Percentiles rank a stretch among this genome's conserved stretches.
Conservation (phyloP, 2,113 vertebrate species). For the Acinonyx jubatus region DNA sequence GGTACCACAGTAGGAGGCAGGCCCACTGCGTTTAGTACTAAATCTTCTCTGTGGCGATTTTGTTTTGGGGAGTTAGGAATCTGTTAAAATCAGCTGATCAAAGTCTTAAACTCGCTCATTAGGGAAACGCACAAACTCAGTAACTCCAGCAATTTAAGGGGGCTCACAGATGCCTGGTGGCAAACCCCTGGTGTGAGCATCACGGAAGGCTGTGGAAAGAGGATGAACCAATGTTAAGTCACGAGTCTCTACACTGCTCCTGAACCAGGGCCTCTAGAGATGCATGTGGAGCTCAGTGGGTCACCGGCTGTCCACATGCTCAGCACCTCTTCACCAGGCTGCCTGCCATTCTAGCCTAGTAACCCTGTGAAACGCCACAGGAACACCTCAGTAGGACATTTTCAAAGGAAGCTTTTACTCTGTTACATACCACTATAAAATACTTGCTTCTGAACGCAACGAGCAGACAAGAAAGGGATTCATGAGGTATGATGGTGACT, state of each 20-base stretch:
- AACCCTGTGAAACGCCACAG: neutral
- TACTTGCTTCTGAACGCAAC: constrained; percentile 11
- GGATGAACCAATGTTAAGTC: neutral
- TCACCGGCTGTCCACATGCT: fast-evolving
- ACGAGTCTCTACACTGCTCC: neutral
- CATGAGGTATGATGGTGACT: neutral
- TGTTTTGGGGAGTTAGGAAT: neutral
- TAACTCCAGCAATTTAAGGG: neutral
- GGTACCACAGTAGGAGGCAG: too few relatives aligned
- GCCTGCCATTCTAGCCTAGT: neutral
- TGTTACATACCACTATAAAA: neutral
- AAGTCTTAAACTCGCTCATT: neutral
- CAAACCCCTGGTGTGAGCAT: neutral
- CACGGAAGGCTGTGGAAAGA: neutral
- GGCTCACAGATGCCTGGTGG: neutral
- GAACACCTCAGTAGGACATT: neutral
- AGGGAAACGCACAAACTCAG: neutral
- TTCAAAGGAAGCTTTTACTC: neutral
- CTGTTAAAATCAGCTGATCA: neutral
- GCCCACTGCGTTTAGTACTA: neutral
- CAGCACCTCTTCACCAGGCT: neutral
- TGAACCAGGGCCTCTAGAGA: neutral
- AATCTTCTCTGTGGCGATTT: neutral
- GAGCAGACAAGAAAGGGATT: neutral
- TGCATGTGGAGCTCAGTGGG: neutral